phyloP scores from a whole-genome alignment of 2,113 vertebrate species.

The Platichthys flesus region DNA sequence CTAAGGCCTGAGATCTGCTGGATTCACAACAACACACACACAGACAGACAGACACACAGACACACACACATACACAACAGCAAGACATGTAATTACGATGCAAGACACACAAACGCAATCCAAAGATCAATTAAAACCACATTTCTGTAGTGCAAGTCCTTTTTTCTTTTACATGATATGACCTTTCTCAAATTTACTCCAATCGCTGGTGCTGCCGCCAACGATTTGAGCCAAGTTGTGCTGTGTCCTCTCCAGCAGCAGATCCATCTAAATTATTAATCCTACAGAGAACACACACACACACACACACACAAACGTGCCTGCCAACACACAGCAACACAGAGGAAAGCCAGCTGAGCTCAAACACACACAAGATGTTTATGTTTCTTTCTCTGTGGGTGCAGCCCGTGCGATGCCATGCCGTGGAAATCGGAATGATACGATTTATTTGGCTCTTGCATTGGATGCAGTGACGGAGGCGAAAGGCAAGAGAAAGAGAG shows the following conservation, averaged over 20 bases:
- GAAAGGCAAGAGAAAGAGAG: slow-evolving; percentile 43
- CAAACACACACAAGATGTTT: background rate
- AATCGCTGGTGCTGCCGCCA: background rate
- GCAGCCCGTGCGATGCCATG: slow-evolving; percentile 1
- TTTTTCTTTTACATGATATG: no score
- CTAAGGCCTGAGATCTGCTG: slow-evolving; percentile 8
- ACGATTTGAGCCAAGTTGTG: slow-evolving; percentile 37
- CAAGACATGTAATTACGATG: no score
- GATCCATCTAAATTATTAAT: slow-evolving; percentile 62
- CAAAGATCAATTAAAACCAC: no score
- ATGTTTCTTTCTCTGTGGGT: background rate
- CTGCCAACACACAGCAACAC: background rate
- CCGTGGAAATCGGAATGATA: slow-evolving; percentile 40
- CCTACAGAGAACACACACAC: slow-evolving; percentile 31
- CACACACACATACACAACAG: background rate
- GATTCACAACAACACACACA: slow-evolving; percentile 18
- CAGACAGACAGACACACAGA: background rate
- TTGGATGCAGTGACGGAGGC: slow-evolving; percentile 51
- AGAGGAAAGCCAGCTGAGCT: background rate
- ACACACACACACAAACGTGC: slow-evolving; percentile 4
- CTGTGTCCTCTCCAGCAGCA: slow-evolving; percentile 27
- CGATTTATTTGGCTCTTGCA: slow-evolving; percentile 38
- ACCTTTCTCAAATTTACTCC: no score
- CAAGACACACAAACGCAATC: no score
- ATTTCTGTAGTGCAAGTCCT: no score